Conservation (phyloP, 1,140 invertebrate species). For the Oryctes rhinoceros region DNA sequence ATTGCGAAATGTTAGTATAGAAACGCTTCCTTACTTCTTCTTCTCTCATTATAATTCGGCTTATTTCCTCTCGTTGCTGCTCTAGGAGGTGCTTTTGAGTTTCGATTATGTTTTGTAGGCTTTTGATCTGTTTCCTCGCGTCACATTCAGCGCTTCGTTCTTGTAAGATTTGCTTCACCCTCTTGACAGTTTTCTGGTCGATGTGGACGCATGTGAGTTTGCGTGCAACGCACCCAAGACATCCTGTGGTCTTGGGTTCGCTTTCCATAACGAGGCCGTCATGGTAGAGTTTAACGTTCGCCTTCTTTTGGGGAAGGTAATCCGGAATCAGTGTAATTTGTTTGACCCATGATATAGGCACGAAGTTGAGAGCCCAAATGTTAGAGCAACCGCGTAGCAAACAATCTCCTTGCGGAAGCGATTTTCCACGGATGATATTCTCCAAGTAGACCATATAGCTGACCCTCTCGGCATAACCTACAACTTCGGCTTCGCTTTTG, state of each 20-base stretch:
- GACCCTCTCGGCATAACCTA: not conserved
- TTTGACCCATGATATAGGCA: not conserved
- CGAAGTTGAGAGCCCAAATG: not conserved
- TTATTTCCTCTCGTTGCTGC: not conserved
- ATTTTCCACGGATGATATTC: not conserved
- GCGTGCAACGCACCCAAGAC: too few species aligned
- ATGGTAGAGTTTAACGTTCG: not conserved
- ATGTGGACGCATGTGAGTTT: not conserved
- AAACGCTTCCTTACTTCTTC: too few species aligned
- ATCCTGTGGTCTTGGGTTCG: not conserved
- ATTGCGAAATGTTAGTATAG: too few species aligned
- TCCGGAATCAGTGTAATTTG: not conserved
- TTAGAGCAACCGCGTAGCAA: slow-evolving; percentile 53
- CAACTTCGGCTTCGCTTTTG: slow-evolving; percentile 13
- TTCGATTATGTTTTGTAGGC: not conserved
- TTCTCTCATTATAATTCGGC: too few species aligned
- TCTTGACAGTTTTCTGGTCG: not conserved
- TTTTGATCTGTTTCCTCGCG: not conserved
- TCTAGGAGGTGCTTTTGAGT: not conserved
- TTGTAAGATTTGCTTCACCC: not conserved
- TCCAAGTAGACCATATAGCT: not conserved
- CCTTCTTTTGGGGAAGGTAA: not conserved
- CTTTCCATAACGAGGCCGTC: not conserved
- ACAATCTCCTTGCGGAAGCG: slow-evolving; percentile 59
- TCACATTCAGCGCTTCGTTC: not conserved